phyloP scores from a whole-genome alignment of 2,113 vertebrate genomes.

The Nothocercus julius region DNA sequence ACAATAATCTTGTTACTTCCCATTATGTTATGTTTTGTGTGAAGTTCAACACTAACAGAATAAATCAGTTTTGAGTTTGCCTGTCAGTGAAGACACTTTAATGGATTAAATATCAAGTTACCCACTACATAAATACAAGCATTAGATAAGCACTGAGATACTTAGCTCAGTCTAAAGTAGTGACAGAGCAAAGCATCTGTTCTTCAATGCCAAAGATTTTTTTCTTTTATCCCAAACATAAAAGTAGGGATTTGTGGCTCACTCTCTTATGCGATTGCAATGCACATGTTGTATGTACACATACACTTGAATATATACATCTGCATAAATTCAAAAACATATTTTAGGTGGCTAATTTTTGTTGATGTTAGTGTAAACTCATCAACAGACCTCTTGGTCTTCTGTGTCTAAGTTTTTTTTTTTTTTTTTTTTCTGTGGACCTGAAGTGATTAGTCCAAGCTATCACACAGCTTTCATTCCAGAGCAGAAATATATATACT shows the following conservation, averaged over 20 bases:
- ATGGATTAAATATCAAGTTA: background rate
- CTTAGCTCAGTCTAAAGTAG: background rate
- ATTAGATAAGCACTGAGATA: background rate
- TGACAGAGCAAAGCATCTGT: background rate
- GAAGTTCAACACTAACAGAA: background rate
- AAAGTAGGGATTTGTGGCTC: background rate
- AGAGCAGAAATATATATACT: background rate
- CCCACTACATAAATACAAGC: background rate
- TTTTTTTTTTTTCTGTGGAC: background rate
- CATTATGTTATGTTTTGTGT: background rate
- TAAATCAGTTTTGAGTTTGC: background rate
- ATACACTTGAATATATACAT: fast-evolving
- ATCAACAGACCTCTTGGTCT: fast-evolving
- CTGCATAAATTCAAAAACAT: background rate
- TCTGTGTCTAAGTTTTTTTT: too few relatives aligned
- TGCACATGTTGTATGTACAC: background rate
- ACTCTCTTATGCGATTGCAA: fast-evolving
- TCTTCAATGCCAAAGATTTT: background rate
- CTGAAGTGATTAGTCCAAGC: background rate
- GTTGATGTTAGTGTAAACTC: background rate
- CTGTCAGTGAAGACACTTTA: background rate
- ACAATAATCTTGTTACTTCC: background rate
- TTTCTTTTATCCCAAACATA: background rate
- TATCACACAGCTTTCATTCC: fast-evolving
- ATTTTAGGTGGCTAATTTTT: background rate